These are phyloP conservation scores for Sinonovacula constricta DNA, from an alignment of 1,140 invertebrate species.

Conservation along the genomic window DNA sequence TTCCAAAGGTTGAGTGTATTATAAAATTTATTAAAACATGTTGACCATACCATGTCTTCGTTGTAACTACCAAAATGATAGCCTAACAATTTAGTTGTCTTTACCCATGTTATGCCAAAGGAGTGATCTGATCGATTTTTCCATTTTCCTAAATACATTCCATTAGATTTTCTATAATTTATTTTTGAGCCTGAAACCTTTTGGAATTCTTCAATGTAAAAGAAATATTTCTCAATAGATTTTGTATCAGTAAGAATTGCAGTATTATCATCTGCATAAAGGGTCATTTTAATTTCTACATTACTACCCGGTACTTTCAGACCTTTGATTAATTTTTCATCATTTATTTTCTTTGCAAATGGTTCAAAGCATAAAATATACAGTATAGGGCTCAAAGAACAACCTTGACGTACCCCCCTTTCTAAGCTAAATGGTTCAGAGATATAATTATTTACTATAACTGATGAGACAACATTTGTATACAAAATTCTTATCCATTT, in stretches of 20 bases:
- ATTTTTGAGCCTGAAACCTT: slow-evolving; percentile 58
- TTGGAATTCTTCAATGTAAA: slow-evolving; percentile 39
- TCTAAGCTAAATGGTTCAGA: slow-evolving; percentile 65
- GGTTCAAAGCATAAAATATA: slow-evolving; percentile 78
- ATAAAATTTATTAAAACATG: slow-evolving; percentile 44
- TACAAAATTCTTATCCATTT: slow-evolving; percentile 62
- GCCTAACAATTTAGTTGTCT: slow-evolving; percentile 53
- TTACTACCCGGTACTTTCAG: slow-evolving; percentile 54
- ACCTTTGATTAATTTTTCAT: slow-evolving; percentile 53
- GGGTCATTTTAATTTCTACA: slow-evolving; percentile 46
- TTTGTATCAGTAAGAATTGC: slow-evolving; percentile 35
- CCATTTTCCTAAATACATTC: slow-evolving; percentile 58
- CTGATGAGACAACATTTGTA: slow-evolving; percentile 46
- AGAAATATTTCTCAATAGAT: slow-evolving; percentile 46
- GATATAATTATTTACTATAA: slow-evolving; percentile 60
- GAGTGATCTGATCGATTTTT: slow-evolving; percentile 49
- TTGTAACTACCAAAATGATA: slow-evolving; percentile 49
- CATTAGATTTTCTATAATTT: slow-evolving; percentile 55
- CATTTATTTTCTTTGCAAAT: slow-evolving; percentile 50
- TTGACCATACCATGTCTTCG: slow-evolving; percentile 52
- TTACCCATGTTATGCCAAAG: slow-evolving; percentile 58
- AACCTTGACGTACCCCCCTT: slow-evolving; percentile 77
- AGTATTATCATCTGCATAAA: slow-evolving; percentile 62
- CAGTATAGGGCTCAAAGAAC: slow-evolving; percentile 74
- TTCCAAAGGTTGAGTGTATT: slow-evolving; percentile 40